These are phyloP conservation scores for Hydrolagus affinis DNA, from an alignment of 2,113 vertebrate genomes.

Conservation along the genomic window DNA sequence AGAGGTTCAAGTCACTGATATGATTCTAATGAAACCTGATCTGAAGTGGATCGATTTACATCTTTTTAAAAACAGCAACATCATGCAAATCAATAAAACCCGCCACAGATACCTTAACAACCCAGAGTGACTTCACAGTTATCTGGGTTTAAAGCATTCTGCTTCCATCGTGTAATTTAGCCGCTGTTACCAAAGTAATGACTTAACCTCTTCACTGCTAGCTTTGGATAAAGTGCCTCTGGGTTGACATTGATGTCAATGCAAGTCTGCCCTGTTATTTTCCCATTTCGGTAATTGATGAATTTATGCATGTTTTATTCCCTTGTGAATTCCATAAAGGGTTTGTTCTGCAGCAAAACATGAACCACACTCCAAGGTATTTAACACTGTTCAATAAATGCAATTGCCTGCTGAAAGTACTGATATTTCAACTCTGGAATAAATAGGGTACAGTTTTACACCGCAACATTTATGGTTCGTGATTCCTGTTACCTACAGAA, in stretches of 20 bases:
- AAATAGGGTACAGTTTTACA: too few relatives aligned
- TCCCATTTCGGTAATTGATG: not conserved
- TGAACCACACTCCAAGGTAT: too few relatives aligned
- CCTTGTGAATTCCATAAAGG: too few relatives aligned
- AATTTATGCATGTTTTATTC: not conserved
- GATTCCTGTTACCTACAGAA: too few relatives aligned
- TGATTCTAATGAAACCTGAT: not conserved
- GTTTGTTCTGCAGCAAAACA: too few relatives aligned
- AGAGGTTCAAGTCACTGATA: not conserved
- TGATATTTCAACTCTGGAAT: too few relatives aligned
- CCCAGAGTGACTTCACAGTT: not conserved
- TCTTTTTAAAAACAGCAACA: not conserved
- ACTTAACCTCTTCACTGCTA: not conserved
- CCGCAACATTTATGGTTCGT: too few relatives aligned
- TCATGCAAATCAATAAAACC: not conserved
- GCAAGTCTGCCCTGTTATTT: not conserved
- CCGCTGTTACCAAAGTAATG: not conserved
- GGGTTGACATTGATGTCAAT: not conserved
- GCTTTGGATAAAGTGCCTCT: not conserved
- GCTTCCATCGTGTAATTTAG: not conserved
- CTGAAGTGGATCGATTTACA: constrained; percentile 9
- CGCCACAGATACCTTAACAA: not conserved
- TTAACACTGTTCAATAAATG: too few relatives aligned
- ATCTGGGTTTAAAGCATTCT: not conserved
- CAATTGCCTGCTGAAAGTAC: too few relatives aligned